phyloP scores from a whole-genome alignment of 1,140 invertebrate species.

The Lepidotrigona ventralis region DNA sequence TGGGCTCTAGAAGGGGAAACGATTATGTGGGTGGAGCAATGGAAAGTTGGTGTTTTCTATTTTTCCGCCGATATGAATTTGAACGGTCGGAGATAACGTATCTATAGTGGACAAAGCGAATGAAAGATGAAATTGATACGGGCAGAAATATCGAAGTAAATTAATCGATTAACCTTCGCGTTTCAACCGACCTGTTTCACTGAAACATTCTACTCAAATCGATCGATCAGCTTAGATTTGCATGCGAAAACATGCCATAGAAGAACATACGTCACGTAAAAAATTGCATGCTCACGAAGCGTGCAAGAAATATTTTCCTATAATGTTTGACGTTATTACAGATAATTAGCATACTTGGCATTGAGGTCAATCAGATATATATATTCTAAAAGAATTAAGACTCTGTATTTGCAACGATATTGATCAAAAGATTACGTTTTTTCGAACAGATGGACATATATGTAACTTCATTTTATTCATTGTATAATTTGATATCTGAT shows the following conservation, averaged over 20 bases:
- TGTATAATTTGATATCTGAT: too few species aligned
- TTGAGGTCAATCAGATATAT: too few species aligned
- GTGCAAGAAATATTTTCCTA: background rate
- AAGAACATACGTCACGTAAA: background rate
- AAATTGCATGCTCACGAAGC: too few species aligned
- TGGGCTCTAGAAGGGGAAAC: background rate
- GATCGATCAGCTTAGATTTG: background rate
- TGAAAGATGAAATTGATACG: background rate
- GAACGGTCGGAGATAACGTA: background rate
- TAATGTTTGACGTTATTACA: too few species aligned
- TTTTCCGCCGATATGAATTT: background rate
- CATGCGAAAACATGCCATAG: background rate
- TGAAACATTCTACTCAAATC: background rate
- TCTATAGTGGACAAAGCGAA: background rate
- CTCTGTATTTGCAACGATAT: too few species aligned
- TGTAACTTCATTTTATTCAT: too few species aligned
- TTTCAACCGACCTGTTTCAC: background rate
- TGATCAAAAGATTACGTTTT: too few species aligned
- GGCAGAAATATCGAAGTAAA: conserved; percentile 25
- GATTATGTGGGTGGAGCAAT: background rate
- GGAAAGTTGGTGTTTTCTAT: background rate
- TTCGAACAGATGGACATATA: too few species aligned
- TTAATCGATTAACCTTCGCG: conserved; percentile 31
- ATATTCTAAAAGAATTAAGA: too few species aligned
- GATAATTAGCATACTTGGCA: too few species aligned